Evolutionary conservation across 2,113 vertebrate species (phyloP), one percentile per base, ranked within the genome.

Genomic region (Nothobranchius furzeri): DNA sequence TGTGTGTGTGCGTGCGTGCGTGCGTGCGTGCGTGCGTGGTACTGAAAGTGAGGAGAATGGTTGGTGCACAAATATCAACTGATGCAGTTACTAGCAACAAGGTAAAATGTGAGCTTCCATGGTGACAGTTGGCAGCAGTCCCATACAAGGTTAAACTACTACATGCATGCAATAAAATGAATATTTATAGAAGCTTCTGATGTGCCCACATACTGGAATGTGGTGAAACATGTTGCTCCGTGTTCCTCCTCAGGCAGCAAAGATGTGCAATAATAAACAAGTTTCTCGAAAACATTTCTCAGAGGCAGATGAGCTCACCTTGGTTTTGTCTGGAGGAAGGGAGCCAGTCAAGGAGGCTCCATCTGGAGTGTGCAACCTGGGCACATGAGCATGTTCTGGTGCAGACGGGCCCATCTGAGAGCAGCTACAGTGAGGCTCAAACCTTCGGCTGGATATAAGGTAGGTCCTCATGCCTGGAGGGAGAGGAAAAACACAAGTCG

Each of bases 381-480:
- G 52, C 0, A 64, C 24, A 15, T 69, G 58, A 62, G 89, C 42
- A 0, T 82, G 69, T 76, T 96, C 95, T 51, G 87, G 76, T 46
- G 86, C 90, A 52, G 92, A 88, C 45, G 91, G 87, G 45, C 91
- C 82, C 0, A 79, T 64, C 68, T 95, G 94, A 0, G 95, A 91
- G 60, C 96, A 97, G 92, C 89, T 94, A 85, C 96, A 98, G 5
- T 86, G 93, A 83, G 94, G 91, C 85, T 95, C 88, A 52, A 90
- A 83, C 90, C 94, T 95, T 86, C 95, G 93, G 66, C 95, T 93
- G 8, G 97, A 96, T 85, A 98, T 98, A 90, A 98, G 92, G 83
- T 94, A 98, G 53, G 97, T 98, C 92, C 95, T 96, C 84, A 98
- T 87, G 76, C 96, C 97, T 98, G 85, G 1, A 82, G 43, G 78